Conservation (phyloP, 2,888 invertebrate species). For the Drosophila neutralis region DNA sequence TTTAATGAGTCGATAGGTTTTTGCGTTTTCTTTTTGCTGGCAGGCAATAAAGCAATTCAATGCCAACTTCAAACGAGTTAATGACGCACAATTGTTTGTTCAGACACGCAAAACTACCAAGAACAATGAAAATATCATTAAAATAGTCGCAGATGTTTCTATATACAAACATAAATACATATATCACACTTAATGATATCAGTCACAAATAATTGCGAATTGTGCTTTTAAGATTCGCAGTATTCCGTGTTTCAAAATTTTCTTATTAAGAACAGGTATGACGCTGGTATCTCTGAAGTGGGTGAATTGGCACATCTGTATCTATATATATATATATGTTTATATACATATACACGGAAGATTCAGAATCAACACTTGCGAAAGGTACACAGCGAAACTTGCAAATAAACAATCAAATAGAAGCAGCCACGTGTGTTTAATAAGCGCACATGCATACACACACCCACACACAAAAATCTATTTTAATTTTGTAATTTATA, state of each 20-base stretch:
- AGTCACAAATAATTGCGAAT: slow-evolving; percentile 29
- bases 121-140: slow-evolving; percentile 34
- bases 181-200: slow-evolving; percentile 13
- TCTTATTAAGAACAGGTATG: slow-evolving; percentile 32
- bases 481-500: no score
- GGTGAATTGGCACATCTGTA: not conserved
- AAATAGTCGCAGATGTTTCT: slow-evolving; percentile 13
- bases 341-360: slow-evolving; percentile 27
- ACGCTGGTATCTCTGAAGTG: slow-evolving; percentile 1
- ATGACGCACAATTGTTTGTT: slow-evolving; percentile 42
- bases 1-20: slow-evolving; percentile 47
- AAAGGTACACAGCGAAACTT: slow-evolving; percentile 2
- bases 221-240: slow-evolving; percentile 24
- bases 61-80: slow-evolving; percentile 58
- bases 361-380: slow-evolving; percentile 14
- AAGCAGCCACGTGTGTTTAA: slow-evolving; percentile 33
- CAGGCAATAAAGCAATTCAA: slow-evolving; percentile 60
- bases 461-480: not conserved
- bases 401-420: slow-evolving; percentile 33
- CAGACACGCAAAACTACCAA: slow-evolving; percentile 23
- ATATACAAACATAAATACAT: slow-evolving; percentile 2
- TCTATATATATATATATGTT: not conserved
- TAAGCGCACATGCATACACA: not conserved
- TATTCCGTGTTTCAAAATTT: slow-evolving; percentile 18
- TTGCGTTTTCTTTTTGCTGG: slow-evolving; percentile 28